Base-by-base conservation (phyloP, 2,888 invertebrate genomes). In the Tenodera sinensis region DNA sequence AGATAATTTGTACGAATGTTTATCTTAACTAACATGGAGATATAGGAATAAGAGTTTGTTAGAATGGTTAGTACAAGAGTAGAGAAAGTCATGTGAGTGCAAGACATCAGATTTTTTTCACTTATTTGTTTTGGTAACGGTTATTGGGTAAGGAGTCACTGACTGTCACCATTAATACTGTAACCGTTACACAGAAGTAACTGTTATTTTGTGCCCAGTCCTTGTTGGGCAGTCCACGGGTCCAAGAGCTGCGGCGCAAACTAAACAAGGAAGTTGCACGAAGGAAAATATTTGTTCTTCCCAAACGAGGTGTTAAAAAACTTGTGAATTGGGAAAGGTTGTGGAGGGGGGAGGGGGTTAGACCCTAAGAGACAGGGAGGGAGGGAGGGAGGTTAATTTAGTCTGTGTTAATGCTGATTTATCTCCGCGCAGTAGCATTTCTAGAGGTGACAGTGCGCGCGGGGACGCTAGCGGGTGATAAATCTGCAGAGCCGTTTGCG, bases 371-470 rank as follows among this genome's bases (percentile, higher is more conserved):
- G 27, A 54, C 86, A 30, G 85, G 47, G 8, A 30, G 54, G 34
- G 88, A 30, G 85, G 47, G 8, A 30, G 54, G 34, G 89, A 89
- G 90, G 90, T 90, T 90, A 90, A 90, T 90, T 90, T 90, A 90
- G 90, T 89, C 90, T 88, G 90, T 89, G 90, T 90, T 90, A 90
- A 90, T 90, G 89, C 90, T 90, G 90, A 90, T 90, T 90, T 90
- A 90, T 89, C 89, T 89, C 88, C 85, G 88, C 89, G 87, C 83
- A 83, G 88, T 88, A 83, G 87, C 83, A 83, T 89, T 89, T 89
- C 82, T 30, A 85, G 82, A 89, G 89, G 88, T 89, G 90, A 89
- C 90, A 90, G 89, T 85, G 54, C 90, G 83, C 71, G 83, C 88
- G 84, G 89, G 87, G 89, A 88, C 83, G 81, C 90, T 83, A 71